Base-by-base conservation (phyloP, 2,113 vertebrate species). In the Oncorhynchus kisutch region DNA sequence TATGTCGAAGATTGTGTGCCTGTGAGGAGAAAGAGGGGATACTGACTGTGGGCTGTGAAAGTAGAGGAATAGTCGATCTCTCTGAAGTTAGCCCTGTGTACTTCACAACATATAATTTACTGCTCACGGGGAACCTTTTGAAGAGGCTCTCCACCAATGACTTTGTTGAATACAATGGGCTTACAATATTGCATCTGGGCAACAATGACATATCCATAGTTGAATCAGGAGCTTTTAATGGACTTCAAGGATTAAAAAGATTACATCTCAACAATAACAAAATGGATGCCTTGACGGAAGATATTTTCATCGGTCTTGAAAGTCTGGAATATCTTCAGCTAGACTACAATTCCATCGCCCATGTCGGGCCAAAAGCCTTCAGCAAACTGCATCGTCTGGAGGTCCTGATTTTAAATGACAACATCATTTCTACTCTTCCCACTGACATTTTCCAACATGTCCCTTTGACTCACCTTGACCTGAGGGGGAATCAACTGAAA, bases 191-290 rank as follows among this genome's bases (percentile, higher is more conserved):
- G 85, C 96, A 99, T 80, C 90, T 99, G 70, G 97, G 97, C 54
- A 97, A 95, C 90, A 99, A 99, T 77, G 95, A 97, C 76, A 97
- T 99, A 88, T 95, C 97, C 69, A 96, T 97, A 70, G 95, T 99
- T 0, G 95, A 99, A 92, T 93, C 93, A 0, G 98, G 97, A 76
- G 96, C 97, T 75, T 99, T 99, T 89, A 95, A 97, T 25, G 97
- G 98, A 87, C 95, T 99, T 57, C 92, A 92, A 81, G 95, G 93
- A 88, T 94, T 98, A 82, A 96, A 95, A 86, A 93, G 97, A 86
- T 87, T 99, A 68, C 97, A 99, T 87, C 87, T 99, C 69, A 99
- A 99, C 91, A 99, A 98, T 74, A 99, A 99, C 91, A 98, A 97
- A 90, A 91, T 99, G 70, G 96, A 98, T 90, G 91, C 94, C 84